Conservation (phyloP, 2,113 vertebrate species). For the Phrynosoma platyrhinos region DNA sequence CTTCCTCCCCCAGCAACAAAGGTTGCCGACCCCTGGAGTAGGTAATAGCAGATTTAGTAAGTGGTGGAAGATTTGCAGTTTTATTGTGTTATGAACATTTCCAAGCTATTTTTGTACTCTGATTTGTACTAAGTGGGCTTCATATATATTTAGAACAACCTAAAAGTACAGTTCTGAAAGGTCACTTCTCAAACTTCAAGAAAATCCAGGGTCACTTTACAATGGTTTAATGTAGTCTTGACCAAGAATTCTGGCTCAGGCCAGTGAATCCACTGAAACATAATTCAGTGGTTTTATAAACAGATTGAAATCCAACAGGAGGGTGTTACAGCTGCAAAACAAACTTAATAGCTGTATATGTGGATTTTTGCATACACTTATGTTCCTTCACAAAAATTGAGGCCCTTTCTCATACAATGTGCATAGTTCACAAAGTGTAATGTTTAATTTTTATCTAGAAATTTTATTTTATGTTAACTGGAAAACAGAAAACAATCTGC, state of each 20-base stretch:
- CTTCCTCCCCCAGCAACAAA: too few relatives aligned
- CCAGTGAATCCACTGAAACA: background rate
- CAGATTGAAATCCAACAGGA: background rate
- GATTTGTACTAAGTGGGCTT: slow-evolving; percentile 43
- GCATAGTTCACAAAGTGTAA: slow-evolving; percentile 53
- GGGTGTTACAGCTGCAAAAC: background rate
- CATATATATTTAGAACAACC: slow-evolving; percentile 35
- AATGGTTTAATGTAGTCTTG: slow-evolving; percentile 36
- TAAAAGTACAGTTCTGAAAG: background rate
- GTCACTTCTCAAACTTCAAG: slow-evolving; percentile 1
- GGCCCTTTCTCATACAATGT: slow-evolving; percentile 44
- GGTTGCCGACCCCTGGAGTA: too few relatives aligned
- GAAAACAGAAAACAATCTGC: slow-evolving; percentile 64
- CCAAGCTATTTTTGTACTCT: slow-evolving; percentile 41
- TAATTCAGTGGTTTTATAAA: background rate
- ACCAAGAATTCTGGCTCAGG: slow-evolving; percentile 2
- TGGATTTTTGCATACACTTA: background rate
- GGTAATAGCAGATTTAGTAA: slow-evolving; percentile 12
- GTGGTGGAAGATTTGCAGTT: slow-evolving; percentile 43
- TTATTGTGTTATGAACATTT: slow-evolving; percentile 51
- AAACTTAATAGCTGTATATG: background rate
- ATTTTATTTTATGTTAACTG: slow-evolving; percentile 73
- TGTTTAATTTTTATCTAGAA: slow-evolving; percentile 51
- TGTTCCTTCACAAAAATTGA: slow-evolving; percentile 40
- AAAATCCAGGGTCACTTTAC: background rate